Conservation (phyloP, 2,888 invertebrate species). For the Drosophila recens region DNA sequence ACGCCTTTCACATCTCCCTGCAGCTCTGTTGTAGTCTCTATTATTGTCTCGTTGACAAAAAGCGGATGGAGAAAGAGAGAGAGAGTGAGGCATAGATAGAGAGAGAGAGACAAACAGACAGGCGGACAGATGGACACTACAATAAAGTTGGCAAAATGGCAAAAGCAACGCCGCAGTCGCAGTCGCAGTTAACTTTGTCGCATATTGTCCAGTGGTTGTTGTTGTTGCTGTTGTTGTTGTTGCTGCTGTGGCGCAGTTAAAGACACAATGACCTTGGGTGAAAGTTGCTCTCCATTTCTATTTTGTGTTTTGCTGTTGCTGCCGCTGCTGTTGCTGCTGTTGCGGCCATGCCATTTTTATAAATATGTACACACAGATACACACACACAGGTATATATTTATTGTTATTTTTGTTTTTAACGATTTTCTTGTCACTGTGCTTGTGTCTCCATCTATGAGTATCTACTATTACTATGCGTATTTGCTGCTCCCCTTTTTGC, state of each 20-base stretch:
- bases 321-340: conserved; percentile 34
- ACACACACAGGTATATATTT: conserved; percentile 39
- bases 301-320: conserved; percentile 60
- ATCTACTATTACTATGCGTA: conserved; percentile 35
- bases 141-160: conserved; percentile 52
- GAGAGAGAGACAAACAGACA: not conserved
- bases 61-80: conserved; percentile 1
- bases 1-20: conserved; percentile 28
- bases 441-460: conserved; percentile 6
- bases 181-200: conserved; percentile 45
- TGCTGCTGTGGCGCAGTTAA: conserved; percentile 67
- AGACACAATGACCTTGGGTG: conserved; percentile 79
- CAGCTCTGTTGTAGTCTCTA: conserved; percentile 1
- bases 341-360: conserved; percentile 61
- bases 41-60: conserved; percentile 29
- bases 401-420: conserved; percentile 58
- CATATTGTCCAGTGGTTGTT: conserved; percentile 64
- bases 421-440: conserved; percentile 60
- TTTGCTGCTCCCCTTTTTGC: conserved; percentile 49
- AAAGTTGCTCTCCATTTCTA: conserved; percentile 81
- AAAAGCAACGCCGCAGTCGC: conserved; percentile 42
- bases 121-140: conserved; percentile 22
- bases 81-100: conserved; percentile 1
- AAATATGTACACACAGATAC: conserved; percentile 26
- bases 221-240: conserved; percentile 28